These are phyloP conservation scores for Eleutherodactylus coqui DNA, from an alignment of 2,797 vertebrate species.

Conservation along the genomic window DNA sequence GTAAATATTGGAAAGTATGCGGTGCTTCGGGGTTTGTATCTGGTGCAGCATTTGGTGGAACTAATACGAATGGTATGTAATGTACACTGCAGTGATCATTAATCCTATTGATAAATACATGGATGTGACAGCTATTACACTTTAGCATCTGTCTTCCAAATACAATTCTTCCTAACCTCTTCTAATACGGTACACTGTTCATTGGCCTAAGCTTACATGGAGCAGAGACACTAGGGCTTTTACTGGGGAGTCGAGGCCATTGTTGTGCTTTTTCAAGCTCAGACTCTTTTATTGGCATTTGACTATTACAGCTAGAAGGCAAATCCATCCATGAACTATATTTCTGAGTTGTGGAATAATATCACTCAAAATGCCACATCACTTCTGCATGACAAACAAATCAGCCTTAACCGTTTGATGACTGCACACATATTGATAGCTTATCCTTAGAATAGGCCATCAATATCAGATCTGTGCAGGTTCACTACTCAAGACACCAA, in stretches of 20 bases:
- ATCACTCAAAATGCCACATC: neutral
- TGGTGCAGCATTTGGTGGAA: slow-evolving; percentile 24
- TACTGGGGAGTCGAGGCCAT: neutral
- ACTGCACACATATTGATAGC: neutral
- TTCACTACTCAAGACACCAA: no score
- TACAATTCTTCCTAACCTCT: neutral
- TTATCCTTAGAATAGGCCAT: no score
- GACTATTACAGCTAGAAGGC: neutral
- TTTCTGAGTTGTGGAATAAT: neutral
- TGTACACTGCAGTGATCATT: slow-evolving; percentile 15
- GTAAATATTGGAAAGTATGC: neutral
- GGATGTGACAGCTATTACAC: slow-evolving; percentile 41
- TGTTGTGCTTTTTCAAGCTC: neutral
- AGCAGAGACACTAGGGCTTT: neutral
- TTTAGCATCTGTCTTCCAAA: slow-evolving; percentile 34
- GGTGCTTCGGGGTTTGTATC: slow-evolving; percentile 24
- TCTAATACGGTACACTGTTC: neutral
- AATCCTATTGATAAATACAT: slow-evolving; percentile 37
- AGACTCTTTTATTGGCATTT: neutral
- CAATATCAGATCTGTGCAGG: no score
- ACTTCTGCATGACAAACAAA: neutral
- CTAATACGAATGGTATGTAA: neutral
- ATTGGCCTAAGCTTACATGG: neutral
- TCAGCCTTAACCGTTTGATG: neutral
- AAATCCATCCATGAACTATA: neutral